Percentiles rank a stretch among this genome's conserved stretches.
phyloP scores from a whole-genome alignment of 2,797 vertebrate species.

The Enteromius trimaculatus region DNA sequence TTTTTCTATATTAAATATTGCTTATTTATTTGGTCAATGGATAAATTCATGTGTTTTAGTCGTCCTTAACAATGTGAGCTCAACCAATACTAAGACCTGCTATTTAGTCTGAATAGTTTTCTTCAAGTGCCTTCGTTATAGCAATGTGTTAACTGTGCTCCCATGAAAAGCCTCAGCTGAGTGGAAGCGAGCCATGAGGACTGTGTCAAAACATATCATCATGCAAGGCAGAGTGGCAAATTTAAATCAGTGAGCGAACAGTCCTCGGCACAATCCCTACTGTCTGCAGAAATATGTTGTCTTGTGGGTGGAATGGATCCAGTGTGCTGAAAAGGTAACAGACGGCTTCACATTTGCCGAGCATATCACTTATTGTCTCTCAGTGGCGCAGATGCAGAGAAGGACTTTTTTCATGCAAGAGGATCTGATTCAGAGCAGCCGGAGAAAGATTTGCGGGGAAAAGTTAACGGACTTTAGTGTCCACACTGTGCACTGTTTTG shows the following conservation, averaged over 20 bases:
- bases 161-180: constrained; percentile 14
- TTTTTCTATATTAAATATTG: not conserved
- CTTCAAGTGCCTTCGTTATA: constrained; percentile 9
- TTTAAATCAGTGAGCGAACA: constrained; percentile 36
- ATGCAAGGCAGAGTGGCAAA: constrained; percentile 48
- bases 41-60: not conserved
- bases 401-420: constrained; percentile 17
- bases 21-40: not conserved
- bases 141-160: constrained; percentile 27
- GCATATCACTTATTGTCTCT: constrained; percentile 53
- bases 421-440: constrained; percentile 18
- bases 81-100: not conserved
- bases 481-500: not conserved
- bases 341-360: constrained; percentile 46
- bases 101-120: constrained; percentile 23
- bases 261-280: constrained; percentile 15
- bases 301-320: constrained; percentile 44
- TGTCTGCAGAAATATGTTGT: constrained; percentile 15
- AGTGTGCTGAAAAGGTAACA: constrained; percentile 54
- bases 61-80: not conserved
- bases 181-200: constrained; percentile 14
- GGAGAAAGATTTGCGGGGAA: not conserved
- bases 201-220: constrained; percentile 55
- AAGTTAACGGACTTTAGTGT: constrained; percentile 23
- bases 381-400: constrained; percentile 17